Evolutionary conservation across 2,113 vertebrate genomes (phyloP), one percentile per base, ranked within the genome.

Genomic region (Todiramphus chloris): DNA sequence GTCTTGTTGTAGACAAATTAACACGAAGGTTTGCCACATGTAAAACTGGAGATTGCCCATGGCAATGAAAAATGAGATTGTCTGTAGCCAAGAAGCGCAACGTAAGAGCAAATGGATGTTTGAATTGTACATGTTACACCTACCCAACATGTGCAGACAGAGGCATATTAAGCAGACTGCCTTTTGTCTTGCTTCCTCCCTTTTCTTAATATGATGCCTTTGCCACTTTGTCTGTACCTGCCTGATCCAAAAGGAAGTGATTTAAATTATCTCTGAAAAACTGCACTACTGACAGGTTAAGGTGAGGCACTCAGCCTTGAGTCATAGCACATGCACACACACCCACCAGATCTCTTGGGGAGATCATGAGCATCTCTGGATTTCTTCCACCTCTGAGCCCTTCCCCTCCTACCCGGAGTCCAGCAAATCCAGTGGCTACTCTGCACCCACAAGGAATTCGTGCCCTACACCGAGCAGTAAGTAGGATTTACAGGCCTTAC

Each of bases 171-270:
- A 92, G 83, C 53, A 85, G 88, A 60, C 59, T 88, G 85, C 87
- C 81, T 85, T 87, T 79, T 67, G 70, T 74, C 67, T 59, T 73
- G 86, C 59, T 93, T 84, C 82, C 56, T 93, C 64, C 73, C 95
- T 93, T 91, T 55, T 58, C 93, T 88, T 86, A 90, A 83, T 18
- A 83, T 33, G 90, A 81, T 83, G 87, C 83, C 63, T 76, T 86
- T 97, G 78, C 10, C 59, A 92, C 50, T 94, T 88, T 81, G 68
- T 91, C 44, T 93, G 85, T 72, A 93, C 88, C 90, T 97, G 94
- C 79, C 94, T 69, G 82, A 90, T 94, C 86, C 95, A 93, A 94
- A 93, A 85, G 90, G 88, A 96, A 90, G 79, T 58, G 39, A 82
- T 95, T 85, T 75, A 63, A 68, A 78, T 91, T 64, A 90, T 16